Evolutionary conservation across 37 sponge, comb jelly and placozoan species (phyloP).

Genomic region (Ephydatia muelleri): DNA sequence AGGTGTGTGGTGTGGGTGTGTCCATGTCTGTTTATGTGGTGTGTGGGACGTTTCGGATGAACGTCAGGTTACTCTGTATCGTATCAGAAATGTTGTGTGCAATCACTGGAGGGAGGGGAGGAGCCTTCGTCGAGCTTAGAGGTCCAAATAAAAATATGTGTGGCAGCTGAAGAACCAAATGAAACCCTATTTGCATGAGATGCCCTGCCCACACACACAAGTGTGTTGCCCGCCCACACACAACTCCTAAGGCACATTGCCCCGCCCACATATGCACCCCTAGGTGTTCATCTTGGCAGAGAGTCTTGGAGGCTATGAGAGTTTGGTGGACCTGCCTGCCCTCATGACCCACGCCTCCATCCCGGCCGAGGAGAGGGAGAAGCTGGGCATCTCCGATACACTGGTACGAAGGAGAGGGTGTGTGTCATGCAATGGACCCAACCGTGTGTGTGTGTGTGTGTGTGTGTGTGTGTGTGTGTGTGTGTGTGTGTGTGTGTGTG

Average conservation of each 20-base stretch:
- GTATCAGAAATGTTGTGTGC: no score
- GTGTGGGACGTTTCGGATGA: no score
- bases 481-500: no score
- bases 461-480: not conserved
- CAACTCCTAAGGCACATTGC: no score
- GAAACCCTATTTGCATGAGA: no score
- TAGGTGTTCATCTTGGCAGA: slow-evolving; percentile 93
- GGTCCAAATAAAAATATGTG: no score
- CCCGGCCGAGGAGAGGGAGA: slow-evolving; percentile 77
- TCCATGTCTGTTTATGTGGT: not conserved
- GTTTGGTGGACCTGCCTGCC: slow-evolving; percentile 85
- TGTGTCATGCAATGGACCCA: not conserved
- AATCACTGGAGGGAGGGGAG: no score
- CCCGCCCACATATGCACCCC: not conserved
- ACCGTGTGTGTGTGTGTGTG: not conserved
- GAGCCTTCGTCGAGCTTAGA: no score
- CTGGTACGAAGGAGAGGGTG: slow-evolving; percentile 62
- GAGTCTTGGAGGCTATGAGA: slow-evolving; percentile 96
- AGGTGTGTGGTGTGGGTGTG: slow-evolving; percentile 52
- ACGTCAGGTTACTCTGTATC: no score
- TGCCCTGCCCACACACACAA: no score
- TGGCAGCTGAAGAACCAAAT: no score
- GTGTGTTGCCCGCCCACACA: no score
- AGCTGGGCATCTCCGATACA: slow-evolving; percentile 90
- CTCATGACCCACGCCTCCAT: slow-evolving; percentile 96